Evolutionary conservation across 2,113 vertebrate species (phyloP).

Genomic region (Petromus typicus): DNA sequence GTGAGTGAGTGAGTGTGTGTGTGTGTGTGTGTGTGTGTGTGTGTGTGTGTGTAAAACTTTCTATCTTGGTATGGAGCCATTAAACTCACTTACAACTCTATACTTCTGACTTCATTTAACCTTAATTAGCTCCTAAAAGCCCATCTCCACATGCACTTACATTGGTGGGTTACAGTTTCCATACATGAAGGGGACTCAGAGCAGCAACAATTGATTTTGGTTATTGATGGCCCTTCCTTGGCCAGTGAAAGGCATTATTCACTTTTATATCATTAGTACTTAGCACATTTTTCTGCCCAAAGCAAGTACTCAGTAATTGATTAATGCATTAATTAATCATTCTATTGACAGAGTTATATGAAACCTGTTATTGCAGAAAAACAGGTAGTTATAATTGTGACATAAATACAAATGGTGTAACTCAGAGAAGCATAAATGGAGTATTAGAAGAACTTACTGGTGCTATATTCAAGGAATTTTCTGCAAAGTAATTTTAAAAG

Average conservation of each 20-base stretch:
- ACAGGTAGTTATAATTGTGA: not conserved
- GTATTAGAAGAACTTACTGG: not conserved
- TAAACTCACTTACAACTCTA: not conserved
- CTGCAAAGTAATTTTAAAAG: not conserved
- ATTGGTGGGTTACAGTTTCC: not conserved
- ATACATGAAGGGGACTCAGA: fast-evolving
- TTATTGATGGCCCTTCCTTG: not conserved
- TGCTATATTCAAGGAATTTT: not conserved
- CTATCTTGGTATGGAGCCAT: not conserved
- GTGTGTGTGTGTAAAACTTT: too few species aligned
- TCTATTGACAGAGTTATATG: not conserved
- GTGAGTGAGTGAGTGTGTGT: not conserved
- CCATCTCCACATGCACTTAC: not conserved
- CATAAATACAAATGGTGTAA: not conserved
- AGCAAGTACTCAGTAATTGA: not conserved
- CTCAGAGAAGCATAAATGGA: not conserved
- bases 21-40: too few species aligned
- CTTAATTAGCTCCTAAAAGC: not conserved
- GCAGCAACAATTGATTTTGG: not conserved
- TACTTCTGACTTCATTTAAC: not conserved
- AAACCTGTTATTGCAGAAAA: not conserved
- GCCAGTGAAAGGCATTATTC: not conserved
- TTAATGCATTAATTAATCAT: not conserved
- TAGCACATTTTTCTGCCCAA: not conserved
- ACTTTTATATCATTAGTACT: not conserved